phyloP scores from a whole-genome alignment of 2,797 vertebrate species.

The Sebastes reedi region DNA sequence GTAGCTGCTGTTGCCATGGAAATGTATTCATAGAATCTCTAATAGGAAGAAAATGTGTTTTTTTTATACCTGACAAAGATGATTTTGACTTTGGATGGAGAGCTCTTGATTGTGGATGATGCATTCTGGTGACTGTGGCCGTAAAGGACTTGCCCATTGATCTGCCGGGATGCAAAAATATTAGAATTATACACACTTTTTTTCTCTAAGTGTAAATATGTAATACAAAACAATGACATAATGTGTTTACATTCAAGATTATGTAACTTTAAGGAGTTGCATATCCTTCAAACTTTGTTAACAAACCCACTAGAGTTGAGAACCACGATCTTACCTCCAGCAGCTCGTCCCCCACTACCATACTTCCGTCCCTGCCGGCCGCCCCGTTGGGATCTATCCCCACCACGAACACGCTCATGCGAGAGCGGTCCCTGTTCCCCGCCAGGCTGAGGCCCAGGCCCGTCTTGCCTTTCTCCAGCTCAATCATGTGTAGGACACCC shows the following conservation, averaged over 20 bases:
- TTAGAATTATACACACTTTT: not conserved
- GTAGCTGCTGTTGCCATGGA: not conserved
- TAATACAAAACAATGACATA: not conserved
- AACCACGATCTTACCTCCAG: slow-evolving; percentile 86
- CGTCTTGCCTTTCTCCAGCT: slow-evolving; percentile 93
- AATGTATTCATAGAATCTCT: not conserved
- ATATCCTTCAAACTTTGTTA: not conserved
- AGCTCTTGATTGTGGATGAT: slow-evolving; percentile 96
- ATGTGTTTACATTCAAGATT: not conserved
- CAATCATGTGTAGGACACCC: slow-evolving; percentile 91
- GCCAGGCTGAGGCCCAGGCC: slow-evolving; percentile 97
- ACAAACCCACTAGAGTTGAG: not conserved
- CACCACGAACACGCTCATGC: slow-evolving; percentile 97
- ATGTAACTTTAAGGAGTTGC: not conserved
- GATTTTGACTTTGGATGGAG: slow-evolving; percentile 93
- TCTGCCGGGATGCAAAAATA: slow-evolving; percentile 76
- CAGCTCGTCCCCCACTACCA: slow-evolving; percentile 94
- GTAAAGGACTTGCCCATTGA: slow-evolving; percentile 94
- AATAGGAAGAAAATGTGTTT: not conserved
- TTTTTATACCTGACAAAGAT: slow-evolving; percentile 91
- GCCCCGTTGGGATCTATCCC: slow-evolving; percentile 95
- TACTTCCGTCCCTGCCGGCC: slow-evolving; percentile 90
- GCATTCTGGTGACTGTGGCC: slow-evolving; percentile 98
- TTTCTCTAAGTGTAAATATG: not conserved
- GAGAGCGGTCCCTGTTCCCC: slow-evolving; percentile 94